Percentiles rank a stretch among this genome's conserved stretches.
These are phyloP conservation scores for Marmota flaviventris DNA, from an alignment of 2,113 vertebrate species.

Conservation along the genomic window DNA sequence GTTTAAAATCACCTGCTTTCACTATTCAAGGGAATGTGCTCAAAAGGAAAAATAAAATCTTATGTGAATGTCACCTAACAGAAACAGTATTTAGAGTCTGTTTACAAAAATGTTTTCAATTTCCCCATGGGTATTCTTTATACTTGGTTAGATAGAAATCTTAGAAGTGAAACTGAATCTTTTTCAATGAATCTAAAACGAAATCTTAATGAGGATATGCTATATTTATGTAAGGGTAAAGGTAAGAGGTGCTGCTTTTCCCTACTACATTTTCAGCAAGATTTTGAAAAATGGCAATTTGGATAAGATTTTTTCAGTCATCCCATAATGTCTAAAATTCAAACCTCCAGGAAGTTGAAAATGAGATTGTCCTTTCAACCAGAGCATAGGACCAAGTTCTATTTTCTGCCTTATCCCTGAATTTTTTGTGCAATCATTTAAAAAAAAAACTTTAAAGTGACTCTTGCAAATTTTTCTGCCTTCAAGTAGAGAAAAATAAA, in stretches of 20 bases:
- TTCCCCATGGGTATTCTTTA: background rate
- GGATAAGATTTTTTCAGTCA: constrained; percentile 69
- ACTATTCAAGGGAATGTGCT: background rate
- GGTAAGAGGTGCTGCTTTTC: background rate
- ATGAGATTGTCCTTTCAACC: constrained; percentile 43
- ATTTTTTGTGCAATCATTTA: constrained; percentile 11
- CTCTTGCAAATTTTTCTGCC: constrained; percentile 51
- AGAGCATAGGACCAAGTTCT: background rate
- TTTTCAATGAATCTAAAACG: constrained; percentile 46
- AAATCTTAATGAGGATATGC: constrained; percentile 50
- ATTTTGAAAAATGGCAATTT: constrained; percentile 68
- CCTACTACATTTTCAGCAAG: constrained; percentile 30
- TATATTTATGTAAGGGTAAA: background rate
- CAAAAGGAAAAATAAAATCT: background rate
- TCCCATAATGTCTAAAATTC: constrained; percentile 48
- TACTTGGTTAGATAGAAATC: constrained; percentile 31
- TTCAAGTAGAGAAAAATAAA: constrained; percentile 52
- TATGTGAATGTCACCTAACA: background rate
- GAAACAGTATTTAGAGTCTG: background rate
- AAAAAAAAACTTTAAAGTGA: constrained; percentile 8
- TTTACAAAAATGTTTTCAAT: constrained; percentile 10
- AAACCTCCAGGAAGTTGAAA: background rate
- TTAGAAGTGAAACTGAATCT: constrained; percentile 15
- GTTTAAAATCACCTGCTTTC: constrained; percentile 9
- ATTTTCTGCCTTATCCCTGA: constrained; percentile 47